Evolutionary conservation across 2,888 invertebrate species (phyloP), one percentile per base, ranked within the genome.

Genomic region (Hypomecis punctinalis): DNA sequence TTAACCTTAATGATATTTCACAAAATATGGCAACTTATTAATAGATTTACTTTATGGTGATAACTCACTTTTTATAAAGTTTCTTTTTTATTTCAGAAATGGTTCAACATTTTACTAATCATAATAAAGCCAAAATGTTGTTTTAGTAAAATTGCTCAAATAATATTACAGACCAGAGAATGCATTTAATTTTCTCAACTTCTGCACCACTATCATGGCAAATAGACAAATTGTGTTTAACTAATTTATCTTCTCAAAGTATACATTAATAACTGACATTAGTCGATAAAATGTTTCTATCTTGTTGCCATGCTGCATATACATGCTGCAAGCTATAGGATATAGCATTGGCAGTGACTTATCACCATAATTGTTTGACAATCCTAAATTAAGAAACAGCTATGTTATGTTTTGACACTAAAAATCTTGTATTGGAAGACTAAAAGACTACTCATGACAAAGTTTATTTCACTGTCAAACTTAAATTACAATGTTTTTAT

Each of bases 361-460:
- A n/a, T 51, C 42, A 6, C 37, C 10, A 9, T 23, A 40, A 52
- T 5, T 23, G 33, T 23, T 52, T 42, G 48, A 11, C 6, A 42
- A n/a, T 8, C 51, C 45, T 46, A 37, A 13, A 53, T 6, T 4
- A 60, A 53, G 39, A 45, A 11, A 53, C 23, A 46, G 9, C 48
- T 35, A 33, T 33, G 37, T 33, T 11, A 54, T 36, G 13, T 53
- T 37, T 47, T 13, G 1, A 52, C 8, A 52, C 23, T 48, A 8
- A 10, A 45, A 8, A 45, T 35, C 5, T 61, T 64, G 11, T 58
- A 68, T 36, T 55, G 71, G 71, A 71, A 71, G 71, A 71, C 71
- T 61, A 48, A 64, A 53, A 61, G 71, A 70, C 70, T 72, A 68
- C 57, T 9, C 23, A 23, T 3, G 3, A 23, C 23, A 62, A 52